Percentiles rank a stretch among this genome's conserved stretches.
These are phyloP conservation scores for Melieria picta DNA, from an alignment of 2,888 invertebrate species.

Conservation along the genomic window DNA sequence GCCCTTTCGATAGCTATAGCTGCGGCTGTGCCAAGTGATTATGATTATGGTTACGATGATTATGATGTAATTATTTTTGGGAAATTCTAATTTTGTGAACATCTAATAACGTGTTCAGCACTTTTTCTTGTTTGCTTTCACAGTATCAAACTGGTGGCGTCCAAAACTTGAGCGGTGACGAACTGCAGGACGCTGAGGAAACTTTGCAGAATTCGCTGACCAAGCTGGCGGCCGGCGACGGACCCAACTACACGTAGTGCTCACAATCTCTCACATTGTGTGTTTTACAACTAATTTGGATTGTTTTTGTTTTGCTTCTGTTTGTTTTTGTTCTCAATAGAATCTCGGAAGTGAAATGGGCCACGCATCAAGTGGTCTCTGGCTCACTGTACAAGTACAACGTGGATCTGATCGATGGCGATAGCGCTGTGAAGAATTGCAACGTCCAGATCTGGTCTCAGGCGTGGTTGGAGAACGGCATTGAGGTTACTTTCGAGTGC, in stretches of 20 bases:
- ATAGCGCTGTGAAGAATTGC: conserved; percentile 43
- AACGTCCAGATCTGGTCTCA: conserved; percentile 48
- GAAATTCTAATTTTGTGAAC: background rate
- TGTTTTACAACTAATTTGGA: background rate
- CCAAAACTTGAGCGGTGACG: conserved; percentile 30
- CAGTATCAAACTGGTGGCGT: conserved; percentile 28
- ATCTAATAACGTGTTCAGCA: background rate
- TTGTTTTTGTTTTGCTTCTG: background rate
- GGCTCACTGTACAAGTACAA: conserved; percentile 42
- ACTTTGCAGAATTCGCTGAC: conserved; percentile 37
- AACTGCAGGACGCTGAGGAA: conserved; percentile 38
- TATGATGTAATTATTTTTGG: conserved; percentile 34
- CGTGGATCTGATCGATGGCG: conserved; percentile 44
- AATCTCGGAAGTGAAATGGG: conserved; percentile 43
- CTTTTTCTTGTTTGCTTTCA: background rate
- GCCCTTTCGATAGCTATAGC: conserved; percentile 8
- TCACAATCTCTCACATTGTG: background rate
- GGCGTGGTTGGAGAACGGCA: conserved; percentile 48
- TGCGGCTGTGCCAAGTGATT: conserved; percentile 27
- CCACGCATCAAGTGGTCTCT: conserved; percentile 46
- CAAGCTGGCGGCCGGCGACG: conserved; percentile 43
- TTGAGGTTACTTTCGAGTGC: conserved; percentile 47
- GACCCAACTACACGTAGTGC: conserved; percentile 43
- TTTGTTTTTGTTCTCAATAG: conserved; percentile 3
- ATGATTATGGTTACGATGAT: too few species aligned